Base-by-base conservation (phyloP, 1,140 invertebrate genomes). In the Coelopa frigida region DNA sequence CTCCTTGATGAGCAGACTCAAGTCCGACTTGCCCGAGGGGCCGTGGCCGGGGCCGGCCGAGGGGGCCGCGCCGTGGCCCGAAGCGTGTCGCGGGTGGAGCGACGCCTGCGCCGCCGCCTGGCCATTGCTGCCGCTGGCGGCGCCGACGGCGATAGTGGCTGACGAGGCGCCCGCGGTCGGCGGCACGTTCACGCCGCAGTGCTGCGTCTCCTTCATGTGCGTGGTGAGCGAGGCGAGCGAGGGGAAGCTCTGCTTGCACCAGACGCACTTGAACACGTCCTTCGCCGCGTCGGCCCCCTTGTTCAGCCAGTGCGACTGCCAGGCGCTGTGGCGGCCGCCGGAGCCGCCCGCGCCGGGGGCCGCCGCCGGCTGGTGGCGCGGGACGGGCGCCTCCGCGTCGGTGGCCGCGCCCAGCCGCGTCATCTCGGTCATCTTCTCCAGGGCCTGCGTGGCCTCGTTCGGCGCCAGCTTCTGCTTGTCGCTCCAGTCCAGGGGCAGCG, bases 201-300 rank as follows among this genome's bases (percentile, higher is more conserved):
- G 88, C 66, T 94, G 92, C 0, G 90, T 90, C 72, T 94, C 89
- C 61, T 94, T 94, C 91, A 95, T 95, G 67, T 95, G 92, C 14
- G 86, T 82, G 1, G 90, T 94, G 73, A 95, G 82, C 33, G 90
- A 88, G 1, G 88, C 88, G 8, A 95, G 65, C 24, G 86, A 88
- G 14, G 87, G 84, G 58, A 94, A 95, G 57, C 89, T 93, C 59
- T 92, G 87, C 67, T 94, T 93, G 68, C 92, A 95, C 89, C 90
- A 94, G 4, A 95, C 91, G 69, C 92, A 95, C 67, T 93, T 94
- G 4, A 95, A 78, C 12, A 95, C 90, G 61, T 94, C 91, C 71
- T 91, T 89, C 2, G 88, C 90, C 52, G 92, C 87, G 55, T 94
- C 90, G 6, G 89, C 89, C 3, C 89, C 89, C 59, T 93, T 92